Evolutionary conservation across 2,113 vertebrate genomes (phyloP).

Genomic region (Tinamus guttatus): DNA sequence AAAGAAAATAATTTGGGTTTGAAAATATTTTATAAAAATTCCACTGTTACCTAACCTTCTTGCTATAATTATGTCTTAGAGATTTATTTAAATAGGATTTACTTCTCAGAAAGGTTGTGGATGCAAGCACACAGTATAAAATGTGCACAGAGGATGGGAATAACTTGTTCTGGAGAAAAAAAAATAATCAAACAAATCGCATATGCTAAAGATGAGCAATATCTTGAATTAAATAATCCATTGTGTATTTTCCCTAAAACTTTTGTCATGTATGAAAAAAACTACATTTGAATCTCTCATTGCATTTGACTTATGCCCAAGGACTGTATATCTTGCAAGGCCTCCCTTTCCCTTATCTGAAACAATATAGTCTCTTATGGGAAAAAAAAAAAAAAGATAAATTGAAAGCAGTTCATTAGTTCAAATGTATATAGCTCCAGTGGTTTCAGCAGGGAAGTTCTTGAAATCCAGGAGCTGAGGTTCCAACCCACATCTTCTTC

Average conservation of each 20-base stretch:
- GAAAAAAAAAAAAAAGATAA: not conserved
- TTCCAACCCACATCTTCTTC: not conserved
- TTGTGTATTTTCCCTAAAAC: not conserved
- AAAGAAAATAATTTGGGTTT: not conserved
- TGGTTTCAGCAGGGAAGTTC: not conserved
- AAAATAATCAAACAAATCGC: fast-evolving
- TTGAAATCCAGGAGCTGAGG: not conserved
- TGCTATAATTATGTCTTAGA: not conserved
- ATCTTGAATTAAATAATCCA: not conserved
- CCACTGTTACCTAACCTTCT: not conserved
- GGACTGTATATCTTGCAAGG: not conserved
- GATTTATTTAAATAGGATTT: not conserved
- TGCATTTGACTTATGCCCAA: not conserved
- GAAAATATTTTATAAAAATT: not conserved
- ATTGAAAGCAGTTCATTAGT: not conserved
- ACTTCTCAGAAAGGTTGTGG: not conserved
- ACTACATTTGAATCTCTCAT: not conserved
- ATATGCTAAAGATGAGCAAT: not conserved
- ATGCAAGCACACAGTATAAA: not conserved
- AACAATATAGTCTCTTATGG: not conserved
- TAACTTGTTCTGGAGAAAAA: not conserved
- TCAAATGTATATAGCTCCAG: not conserved
- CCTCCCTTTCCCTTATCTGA: not conserved
- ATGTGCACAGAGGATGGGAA: not conserved
- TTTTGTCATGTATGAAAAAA: not conserved